phyloP scores from a whole-genome alignment of 2,113 vertebrate species.

The Brachypodius melanocephalos region DNA sequence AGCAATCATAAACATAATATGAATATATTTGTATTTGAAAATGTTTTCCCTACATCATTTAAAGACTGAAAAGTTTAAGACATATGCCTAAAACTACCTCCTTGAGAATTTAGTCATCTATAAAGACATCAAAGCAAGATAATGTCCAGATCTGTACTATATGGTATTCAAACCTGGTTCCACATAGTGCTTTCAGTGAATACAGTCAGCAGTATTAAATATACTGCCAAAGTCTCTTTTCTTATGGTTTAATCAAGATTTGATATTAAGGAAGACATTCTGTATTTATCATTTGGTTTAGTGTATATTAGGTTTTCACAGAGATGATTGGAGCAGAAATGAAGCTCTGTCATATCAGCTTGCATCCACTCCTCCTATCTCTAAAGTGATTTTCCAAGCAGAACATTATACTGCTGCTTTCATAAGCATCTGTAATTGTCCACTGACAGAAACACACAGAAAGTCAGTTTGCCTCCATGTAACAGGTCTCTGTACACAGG shows the following conservation, averaged over 20 bases:
- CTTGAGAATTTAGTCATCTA: not conserved
- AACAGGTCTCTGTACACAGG: not conserved
- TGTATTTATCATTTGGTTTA: not conserved
- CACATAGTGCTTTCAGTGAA: not conserved
- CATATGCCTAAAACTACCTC: not conserved
- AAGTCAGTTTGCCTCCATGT: not conserved
- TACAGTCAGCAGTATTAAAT: not conserved
- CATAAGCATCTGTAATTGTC: not conserved
- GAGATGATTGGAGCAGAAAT: not conserved
- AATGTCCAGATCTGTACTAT: not conserved
- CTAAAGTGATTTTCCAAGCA: not conserved
- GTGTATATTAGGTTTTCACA: not conserved
- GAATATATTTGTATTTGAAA: not conserved
- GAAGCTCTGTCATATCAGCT: not conserved
- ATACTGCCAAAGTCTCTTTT: not conserved
- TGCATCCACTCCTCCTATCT: not conserved
- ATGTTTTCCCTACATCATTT: not conserved
- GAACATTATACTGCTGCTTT: not conserved
- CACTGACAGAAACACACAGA: not conserved
- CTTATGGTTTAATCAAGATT: not conserved
- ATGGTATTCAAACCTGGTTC: not conserved
- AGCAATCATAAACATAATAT: not conserved
- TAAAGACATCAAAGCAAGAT: not conserved
- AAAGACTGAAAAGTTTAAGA: not conserved
- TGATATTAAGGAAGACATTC: not conserved